A percentile compares a stretch with the other conserved stretches of the same genome.
These are phyloP conservation scores for Choristoneura fumiferana DNA, from an alignment of 1,140 invertebrate species.

Conservation along the genomic window DNA sequence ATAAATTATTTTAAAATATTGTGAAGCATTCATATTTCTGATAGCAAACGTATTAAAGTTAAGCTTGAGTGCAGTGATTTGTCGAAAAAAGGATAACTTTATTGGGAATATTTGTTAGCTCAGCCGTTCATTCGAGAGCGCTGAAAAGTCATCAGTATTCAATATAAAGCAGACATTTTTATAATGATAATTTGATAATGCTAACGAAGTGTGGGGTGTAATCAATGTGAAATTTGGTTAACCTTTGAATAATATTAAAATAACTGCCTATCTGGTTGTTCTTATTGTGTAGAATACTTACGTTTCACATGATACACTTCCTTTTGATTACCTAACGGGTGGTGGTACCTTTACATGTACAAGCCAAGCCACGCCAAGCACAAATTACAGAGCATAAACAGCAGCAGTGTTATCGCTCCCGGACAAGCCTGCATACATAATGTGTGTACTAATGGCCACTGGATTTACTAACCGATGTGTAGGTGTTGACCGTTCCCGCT, in stretches of 20 bases:
- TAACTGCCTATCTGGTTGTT: no score
- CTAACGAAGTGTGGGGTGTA: no score
- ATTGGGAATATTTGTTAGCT: neutral
- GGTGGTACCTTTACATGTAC: no score
- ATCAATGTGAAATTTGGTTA: no score
- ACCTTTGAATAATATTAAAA: no score
- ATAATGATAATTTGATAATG: no score
- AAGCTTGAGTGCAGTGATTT: slow-evolving; percentile 14
- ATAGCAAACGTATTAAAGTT: neutral
- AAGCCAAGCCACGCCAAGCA: neutral
- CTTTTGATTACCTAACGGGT: no score
- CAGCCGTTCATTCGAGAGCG: neutral
- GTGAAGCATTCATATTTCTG: neutral
- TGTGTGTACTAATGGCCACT: slow-evolving; percentile 15
- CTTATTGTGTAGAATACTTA: no score
- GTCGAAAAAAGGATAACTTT: neutral
- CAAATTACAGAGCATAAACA: neutral
- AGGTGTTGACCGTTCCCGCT: slow-evolving; percentile 5
- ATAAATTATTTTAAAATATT: no score
- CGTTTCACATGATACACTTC: no score
- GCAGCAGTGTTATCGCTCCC: slow-evolving; percentile 11
- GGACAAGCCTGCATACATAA: slow-evolving; percentile 10
- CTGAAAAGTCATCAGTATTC: neutral
- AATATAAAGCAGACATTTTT: no score
- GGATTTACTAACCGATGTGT: slow-evolving; percentile 3